phyloP scores from a whole-genome alignment of 2,888 invertebrate species.

The Gymnocheta viridis region DNA sequence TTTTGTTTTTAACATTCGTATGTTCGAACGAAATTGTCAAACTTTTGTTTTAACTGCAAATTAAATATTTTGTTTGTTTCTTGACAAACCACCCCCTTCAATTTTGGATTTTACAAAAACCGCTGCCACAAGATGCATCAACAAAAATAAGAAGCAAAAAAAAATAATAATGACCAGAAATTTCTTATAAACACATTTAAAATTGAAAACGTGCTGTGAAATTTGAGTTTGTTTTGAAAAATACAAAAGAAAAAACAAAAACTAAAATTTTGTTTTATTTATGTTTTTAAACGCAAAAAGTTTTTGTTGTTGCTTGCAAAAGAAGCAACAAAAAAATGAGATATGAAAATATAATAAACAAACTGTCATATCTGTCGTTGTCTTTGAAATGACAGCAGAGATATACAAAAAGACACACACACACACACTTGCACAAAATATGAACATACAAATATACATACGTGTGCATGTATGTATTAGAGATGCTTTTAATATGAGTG shows the following conservation, averaged over 20 bases:
- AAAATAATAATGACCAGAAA: background rate
- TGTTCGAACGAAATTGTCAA: no score
- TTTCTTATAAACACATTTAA: conserved; percentile 31
- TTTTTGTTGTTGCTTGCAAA: background rate
- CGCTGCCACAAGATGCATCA: no score
- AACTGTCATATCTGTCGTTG: conserved; percentile 42
- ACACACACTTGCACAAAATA: background rate
- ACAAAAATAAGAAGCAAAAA: background rate
- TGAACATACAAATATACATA: no score
- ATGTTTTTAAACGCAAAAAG: background rate
- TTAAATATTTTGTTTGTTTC: no score
- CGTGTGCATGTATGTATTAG: background rate
- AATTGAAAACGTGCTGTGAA: conserved; percentile 70
- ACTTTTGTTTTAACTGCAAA: no score
- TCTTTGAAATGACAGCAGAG: conserved; percentile 10
- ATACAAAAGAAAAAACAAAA: background rate
- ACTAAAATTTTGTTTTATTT: background rate
- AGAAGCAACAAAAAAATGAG: background rate
- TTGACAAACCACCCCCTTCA: no score
- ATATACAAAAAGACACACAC: background rate
- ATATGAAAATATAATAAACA: conserved; percentile 45
- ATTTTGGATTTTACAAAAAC: no score
- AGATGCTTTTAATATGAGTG: background rate
- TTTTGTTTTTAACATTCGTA: no score
- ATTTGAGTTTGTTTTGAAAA: conserved; percentile 43